Base-by-base conservation (phyloP, 2,797 vertebrate genomes). In the Chlorospingus flavigularis region DNA sequence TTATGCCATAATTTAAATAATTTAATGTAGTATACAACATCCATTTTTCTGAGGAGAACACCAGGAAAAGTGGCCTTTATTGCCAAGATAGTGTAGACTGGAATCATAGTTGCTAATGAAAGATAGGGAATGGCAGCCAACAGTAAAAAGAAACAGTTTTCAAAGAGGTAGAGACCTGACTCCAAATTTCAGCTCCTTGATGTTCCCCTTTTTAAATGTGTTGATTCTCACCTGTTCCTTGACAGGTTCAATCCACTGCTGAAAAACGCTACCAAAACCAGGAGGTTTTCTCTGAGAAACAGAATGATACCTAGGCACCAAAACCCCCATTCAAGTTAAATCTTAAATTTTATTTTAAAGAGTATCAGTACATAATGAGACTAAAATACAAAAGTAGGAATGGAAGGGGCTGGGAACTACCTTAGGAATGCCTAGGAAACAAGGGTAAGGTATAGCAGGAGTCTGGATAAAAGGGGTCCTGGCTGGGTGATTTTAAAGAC, bases 1-100 rank as follows among this genome's bases (percentile, higher is more conserved):
- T 96, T 7, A 97, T 94, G 97, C 96, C 95, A 96, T 97, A 98
- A 98, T 96, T 97, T 97, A 98, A 98, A 98, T 98, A 98, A 98
- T 97, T 97, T 88, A 98, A 98, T 97, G 40, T 86, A 72, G 21
- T 72, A 45, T 19, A 68, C 70, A 85, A 65, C 9, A 68, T 68
- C 7, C 0, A 1, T 51, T 90, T 89, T 30, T 79, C 39, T 88
- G 71, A 82, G 24, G 67, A 74, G 85, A 85, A 89, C 43, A 17
- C 33, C 4, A 3, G 42, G 61, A 90, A 48, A 74, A 90, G n/a
- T 70, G n/a, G 37, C 88, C 13, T 88, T 55, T 73, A 19, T 62
- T 91, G 39, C 30, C 39, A 68, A 61, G 55, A 85, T 8, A 58
- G 19, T 16, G 9, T 47, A 39, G 39, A 14, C n/a, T 68, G 31